Evolutionary conservation across 2,797 vertebrate genomes (phyloP), one percentile per base, ranked within the genome.

Genomic region (Eulemur albifrons): DNA sequence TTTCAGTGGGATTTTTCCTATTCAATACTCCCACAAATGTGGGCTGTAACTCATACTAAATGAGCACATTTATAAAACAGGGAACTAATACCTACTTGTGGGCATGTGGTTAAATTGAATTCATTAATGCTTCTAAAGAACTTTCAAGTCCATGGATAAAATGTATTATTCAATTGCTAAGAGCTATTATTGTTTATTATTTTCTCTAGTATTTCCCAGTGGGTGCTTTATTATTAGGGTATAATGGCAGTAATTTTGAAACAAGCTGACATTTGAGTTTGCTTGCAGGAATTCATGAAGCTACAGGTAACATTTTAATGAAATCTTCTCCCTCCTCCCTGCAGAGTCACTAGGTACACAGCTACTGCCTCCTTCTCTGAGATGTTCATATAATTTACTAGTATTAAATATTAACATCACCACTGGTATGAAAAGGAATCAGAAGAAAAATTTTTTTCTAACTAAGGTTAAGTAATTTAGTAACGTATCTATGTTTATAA

Each of bases 71-170:
- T 93, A 90, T 40, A 84, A 84, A 95, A 79, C 8, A 25, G 18
- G 11, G 65, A 70, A 65, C 35, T 88, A 82, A 85, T 80, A 76
- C 69, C 73, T 88, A 80, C 81, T 96, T 82, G 80, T 96, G 90
- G 59, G 81, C 59, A 84, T 95, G 72, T 75, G 57, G 45, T 77
- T 61, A 97, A 93, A 95, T 6, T 94, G 93, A 93, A 94, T 94
- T 97, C 96, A 92, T 95, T 79, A 92, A 86, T 85, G 87, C 65
- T 92, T 96, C 88, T 70, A 89, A 92, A 88, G 89, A 92, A 90
- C 73, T 82, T 94, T 94, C 57, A 87, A 76, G 92, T 76, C 63
- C 17, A 0, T 75, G 86, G 48, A 75, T 95, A 82, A 96, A 97
- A 96, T 94, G 50, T 48, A 95, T 94, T 96, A 94, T 90, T 95